Evolutionary conservation across 2,797 vertebrate species (phyloP), one percentile per base, ranked within the genome.

Genomic region (Eupleurogrammus muticus): DNA sequence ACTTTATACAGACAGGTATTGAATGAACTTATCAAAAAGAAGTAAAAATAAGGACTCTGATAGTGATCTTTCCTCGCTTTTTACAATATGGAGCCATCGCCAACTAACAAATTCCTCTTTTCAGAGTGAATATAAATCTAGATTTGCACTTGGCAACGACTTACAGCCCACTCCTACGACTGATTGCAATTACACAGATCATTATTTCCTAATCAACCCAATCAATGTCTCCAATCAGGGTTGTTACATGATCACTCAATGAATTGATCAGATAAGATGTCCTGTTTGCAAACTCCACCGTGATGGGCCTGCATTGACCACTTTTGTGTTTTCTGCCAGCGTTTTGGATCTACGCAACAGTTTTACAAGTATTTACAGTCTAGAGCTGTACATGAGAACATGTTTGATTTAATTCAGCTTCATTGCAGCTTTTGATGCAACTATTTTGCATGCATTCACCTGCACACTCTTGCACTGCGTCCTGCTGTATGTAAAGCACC

Each of bases 231-330:
- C 52, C 56, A 48, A 48, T 21, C 44, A 40, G 36, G 35, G 14
- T 65, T 64, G 60, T 53, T 64, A 47, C 35, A 46, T 14, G 17
- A 57, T 28, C 36, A 13, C 3, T 17, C 19, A 50, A 52, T 44
- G 24, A 42, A 52, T 50, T n/a, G 56, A 76, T 73, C 69, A 48
- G 65, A 75, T 59, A 60, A 40, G 57, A 17, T 3, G 21, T 48
- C 61, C 11, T 55, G 36, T 50, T 44, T 65, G 49, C 48, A 21
- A 13, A 1, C 16, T 11, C 38, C 48, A 23, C 35, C 35, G 24
- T 24, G 2, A 16, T 1, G 4, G 46, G 38, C 8, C 9, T 35
- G 53, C 21, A 1, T 9, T 2, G 40, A 46, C 24, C 17, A n/a
- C 17, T 53, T n/a, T 28, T 13, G 6, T 38, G 32, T 38, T 40